These are phyloP conservation scores for Leptonema lineaticorne DNA, from an alignment of 1,140 invertebrate genomes.

Conservation along the genomic window DNA sequence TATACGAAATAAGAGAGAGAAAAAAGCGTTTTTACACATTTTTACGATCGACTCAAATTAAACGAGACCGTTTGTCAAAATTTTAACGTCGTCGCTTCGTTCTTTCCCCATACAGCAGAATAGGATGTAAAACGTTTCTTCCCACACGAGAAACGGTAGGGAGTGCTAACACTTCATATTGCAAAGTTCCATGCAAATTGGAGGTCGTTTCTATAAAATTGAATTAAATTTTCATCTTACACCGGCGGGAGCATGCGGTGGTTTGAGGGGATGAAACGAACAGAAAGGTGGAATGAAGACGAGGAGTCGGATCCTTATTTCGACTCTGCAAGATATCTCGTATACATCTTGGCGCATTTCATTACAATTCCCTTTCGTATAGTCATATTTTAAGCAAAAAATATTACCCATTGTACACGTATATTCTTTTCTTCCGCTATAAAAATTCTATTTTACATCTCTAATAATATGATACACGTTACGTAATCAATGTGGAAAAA, in stretches of 20 bases:
- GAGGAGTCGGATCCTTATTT: conserved; percentile 17
- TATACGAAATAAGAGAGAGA: neutral
- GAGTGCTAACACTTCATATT: conserved; percentile 14
- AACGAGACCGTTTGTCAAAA: conserved; percentile 7
- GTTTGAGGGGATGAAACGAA: neutral
- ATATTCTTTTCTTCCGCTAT: too few relatives aligned
- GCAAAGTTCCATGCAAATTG: conserved; percentile 36
- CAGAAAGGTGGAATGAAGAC: neutral
- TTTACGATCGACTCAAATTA: conserved; percentile 17
- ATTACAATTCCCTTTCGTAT: conserved; percentile 17
- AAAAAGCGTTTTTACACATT: neutral
- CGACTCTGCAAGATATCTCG: neutral
- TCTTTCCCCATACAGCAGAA: conserved; percentile 9
- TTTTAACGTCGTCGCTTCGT: conserved; percentile 3
- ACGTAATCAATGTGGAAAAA: too few relatives aligned
- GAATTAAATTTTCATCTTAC: conserved; percentile 42
- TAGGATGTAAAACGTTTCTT: neutral
- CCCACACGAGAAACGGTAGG: neutral
- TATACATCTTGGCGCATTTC: conserved; percentile 16
- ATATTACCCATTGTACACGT: neutral
- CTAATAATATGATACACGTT: too few relatives aligned
- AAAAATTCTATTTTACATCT: too few relatives aligned
- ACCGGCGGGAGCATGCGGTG: neutral
- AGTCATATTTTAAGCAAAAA: neutral
- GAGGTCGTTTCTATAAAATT: conserved; percentile 43